Percentiles rank a stretch among this genome's conserved stretches.
These are phyloP conservation scores for Pangasianodon hypophthalmus DNA, from an alignment of 2,113 vertebrate genomes.

Conservation along the genomic window DNA sequence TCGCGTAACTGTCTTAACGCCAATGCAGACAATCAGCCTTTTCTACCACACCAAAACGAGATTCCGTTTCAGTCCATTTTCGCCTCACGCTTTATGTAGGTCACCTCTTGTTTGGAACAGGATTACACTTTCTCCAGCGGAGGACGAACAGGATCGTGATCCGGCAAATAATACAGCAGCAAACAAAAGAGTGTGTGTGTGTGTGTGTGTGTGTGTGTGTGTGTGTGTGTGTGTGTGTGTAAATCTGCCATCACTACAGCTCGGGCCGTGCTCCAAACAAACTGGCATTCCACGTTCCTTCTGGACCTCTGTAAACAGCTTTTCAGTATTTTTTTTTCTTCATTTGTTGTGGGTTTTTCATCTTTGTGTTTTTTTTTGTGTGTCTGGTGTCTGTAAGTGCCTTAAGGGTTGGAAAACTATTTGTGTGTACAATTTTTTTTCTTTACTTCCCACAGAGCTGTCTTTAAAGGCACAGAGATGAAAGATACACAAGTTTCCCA, in stretches of 20 bases:
- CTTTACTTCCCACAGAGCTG: slow-evolving; percentile 38
- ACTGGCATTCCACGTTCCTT: slow-evolving; percentile 60
- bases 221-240: background rate
- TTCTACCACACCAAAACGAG: slow-evolving; percentile 13
- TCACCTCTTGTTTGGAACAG: slow-evolving; percentile 40
- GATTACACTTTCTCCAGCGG: slow-evolving; percentile 26
- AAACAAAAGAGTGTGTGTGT: slow-evolving; percentile 38
- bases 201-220: slow-evolving; percentile 31
- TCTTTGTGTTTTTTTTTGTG: slow-evolving; percentile 48
- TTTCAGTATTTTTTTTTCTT: slow-evolving; percentile 36
- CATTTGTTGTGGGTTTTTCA: slow-evolving; percentile 55
- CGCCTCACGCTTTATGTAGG: slow-evolving; percentile 32
- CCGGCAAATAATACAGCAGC: slow-evolving; percentile 27
- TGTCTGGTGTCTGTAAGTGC: slow-evolving; percentile 73
- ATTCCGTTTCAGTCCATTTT: slow-evolving; percentile 14
- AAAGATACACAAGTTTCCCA: slow-evolving; percentile 28
- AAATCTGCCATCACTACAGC: slow-evolving; percentile 35
- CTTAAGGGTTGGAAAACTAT: slow-evolving; percentile 64
- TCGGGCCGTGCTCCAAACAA: slow-evolving; percentile 12
- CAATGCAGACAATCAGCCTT: slow-evolving; percentile 50
- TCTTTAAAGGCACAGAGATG: slow-evolving; percentile 34
- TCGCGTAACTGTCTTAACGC: slow-evolving; percentile 53
- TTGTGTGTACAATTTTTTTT: background rate
- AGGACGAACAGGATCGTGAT: slow-evolving; percentile 37
- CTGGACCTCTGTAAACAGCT: slow-evolving; percentile 48